Conservation (phyloP, 2,888 invertebrate genomes). For the Megalurothrips usitatus region DNA sequence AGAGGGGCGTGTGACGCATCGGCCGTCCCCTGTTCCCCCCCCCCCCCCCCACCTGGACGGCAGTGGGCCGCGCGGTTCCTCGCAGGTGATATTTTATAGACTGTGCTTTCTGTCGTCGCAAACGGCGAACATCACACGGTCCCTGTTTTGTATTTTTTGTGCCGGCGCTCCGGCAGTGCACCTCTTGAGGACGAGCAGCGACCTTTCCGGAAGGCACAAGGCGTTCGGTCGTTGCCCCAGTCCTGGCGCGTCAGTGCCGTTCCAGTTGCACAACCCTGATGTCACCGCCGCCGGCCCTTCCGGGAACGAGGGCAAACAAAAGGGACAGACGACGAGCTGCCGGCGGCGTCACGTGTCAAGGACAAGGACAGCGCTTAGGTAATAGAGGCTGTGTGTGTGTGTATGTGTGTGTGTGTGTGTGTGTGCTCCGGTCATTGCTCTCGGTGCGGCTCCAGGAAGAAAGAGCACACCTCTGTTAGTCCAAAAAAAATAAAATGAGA, state of each 20-base stretch:
- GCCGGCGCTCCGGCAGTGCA: too few relatives aligned
- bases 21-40: too few relatives aligned
- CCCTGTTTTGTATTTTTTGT: too few relatives aligned
- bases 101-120: constrained; percentile 1
- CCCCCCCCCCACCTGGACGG: not conserved
- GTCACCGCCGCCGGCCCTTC: not conserved
- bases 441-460: not conserved
- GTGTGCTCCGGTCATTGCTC: not conserved
- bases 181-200: too few relatives aligned
- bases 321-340: too few relatives aligned
- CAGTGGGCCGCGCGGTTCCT: not conserved
- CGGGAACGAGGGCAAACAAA: not conserved
- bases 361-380: not conserved
- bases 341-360: not conserved
- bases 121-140: too few relatives aligned
- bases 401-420: too few relatives aligned
- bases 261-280: not conserved
- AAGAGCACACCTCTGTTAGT: too few relatives aligned
- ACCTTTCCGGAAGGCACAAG: too few relatives aligned
- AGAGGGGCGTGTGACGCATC: too few relatives aligned
- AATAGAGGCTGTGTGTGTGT: not conserved
- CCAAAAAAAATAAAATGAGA: too few relatives aligned
- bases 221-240: not conserved
- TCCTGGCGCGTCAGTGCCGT: not conserved
- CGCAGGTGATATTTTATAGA: constrained; percentile 20